Percentiles rank a stretch among this genome's conserved stretches.
Evolutionary conservation across 2,797 vertebrate species (phyloP).

Genomic region (Sebastes wilsoni): DNA sequence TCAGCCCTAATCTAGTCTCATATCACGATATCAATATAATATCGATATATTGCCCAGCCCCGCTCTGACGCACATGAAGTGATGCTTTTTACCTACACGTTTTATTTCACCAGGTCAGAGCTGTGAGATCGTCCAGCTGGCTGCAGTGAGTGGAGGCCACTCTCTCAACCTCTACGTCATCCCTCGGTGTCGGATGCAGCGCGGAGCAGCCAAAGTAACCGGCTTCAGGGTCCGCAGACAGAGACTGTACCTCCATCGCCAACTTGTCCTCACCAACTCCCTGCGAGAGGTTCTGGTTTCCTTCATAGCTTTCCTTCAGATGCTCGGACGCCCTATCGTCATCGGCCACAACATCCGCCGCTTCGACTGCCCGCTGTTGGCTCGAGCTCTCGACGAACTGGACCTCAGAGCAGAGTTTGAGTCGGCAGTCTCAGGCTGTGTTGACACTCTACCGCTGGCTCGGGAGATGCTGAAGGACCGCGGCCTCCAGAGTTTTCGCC

Average conservation of each 20-base stretch:
- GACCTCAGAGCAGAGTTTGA: conserved; percentile 67
- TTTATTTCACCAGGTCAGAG: conserved; percentile 51
- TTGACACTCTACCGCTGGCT: conserved; percentile 78
- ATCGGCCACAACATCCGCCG: conserved; percentile 80
- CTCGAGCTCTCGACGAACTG: conserved; percentile 67
- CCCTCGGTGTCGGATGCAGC: conserved; percentile 72
- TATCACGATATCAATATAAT: too few relatives aligned
- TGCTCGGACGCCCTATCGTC: conserved; percentile 71
- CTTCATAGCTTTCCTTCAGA: conserved; percentile 80
- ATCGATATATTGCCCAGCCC: too few relatives aligned
- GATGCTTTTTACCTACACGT: background rate
- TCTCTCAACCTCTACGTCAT: conserved; percentile 79
- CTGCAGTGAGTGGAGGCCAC: conserved; percentile 78
- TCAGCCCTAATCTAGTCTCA: too few relatives aligned
- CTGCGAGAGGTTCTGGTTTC: conserved; percentile 76
- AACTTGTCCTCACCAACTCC: conserved; percentile 73
- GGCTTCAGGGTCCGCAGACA: conserved; percentile 74
- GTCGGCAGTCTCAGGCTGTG: conserved; percentile 59
- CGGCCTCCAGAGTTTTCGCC: conserved; percentile 72
- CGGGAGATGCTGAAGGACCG: conserved; percentile 71
- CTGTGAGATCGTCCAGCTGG: conserved; percentile 83
- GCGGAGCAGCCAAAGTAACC: conserved; percentile 70
- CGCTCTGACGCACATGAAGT: background rate
- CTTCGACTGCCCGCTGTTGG: conserved; percentile 78
- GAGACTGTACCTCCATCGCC: conserved; percentile 69